Evolutionary conservation across 2,113 vertebrate species (phyloP).

Genomic region (Sinocyclocheilus rhinocerous): DNA sequence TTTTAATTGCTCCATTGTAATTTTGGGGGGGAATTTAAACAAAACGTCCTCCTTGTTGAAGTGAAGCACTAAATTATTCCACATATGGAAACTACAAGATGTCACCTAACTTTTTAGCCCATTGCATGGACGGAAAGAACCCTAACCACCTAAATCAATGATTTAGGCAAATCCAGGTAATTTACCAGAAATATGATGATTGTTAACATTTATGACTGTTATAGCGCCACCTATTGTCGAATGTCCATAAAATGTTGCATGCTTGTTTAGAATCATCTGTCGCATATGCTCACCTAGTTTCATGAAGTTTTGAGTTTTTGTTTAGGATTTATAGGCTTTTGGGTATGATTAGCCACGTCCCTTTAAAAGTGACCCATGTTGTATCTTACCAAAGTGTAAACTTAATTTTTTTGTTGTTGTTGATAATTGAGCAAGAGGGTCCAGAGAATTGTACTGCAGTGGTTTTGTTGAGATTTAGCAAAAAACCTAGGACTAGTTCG

Average conservation of each 20-base stretch:
- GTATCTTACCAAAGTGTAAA: neutral
- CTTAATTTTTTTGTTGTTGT: neutral
- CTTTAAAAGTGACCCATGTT: neutral
- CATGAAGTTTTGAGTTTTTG: neutral
- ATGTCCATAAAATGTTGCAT: neutral
- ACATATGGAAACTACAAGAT: constrained; percentile 66
- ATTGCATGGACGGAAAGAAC: constrained; percentile 55
- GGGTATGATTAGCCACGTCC: neutral
- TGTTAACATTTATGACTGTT: neutral
- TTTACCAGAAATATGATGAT: neutral
- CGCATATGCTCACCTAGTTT: neutral
- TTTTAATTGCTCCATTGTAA: constrained; percentile 76
- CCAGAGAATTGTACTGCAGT: too few relatives aligned
- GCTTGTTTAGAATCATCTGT: neutral
- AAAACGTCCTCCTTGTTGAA: constrained; percentile 73
- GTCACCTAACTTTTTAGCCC: constrained; percentile 58
- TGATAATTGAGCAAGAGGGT: too few relatives aligned
- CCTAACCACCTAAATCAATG: neutral
- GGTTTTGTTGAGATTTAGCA: too few relatives aligned
- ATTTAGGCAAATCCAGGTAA: neutral
- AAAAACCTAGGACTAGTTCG: too few relatives aligned
- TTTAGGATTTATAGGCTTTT: too few relatives aligned
- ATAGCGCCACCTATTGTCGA: neutral
- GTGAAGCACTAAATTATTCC: constrained; percentile 65
- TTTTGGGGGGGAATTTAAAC: constrained; percentile 69